Base-by-base conservation (phyloP, 1,140 invertebrate genomes). In the Temnothorax longispinosus region DNA sequence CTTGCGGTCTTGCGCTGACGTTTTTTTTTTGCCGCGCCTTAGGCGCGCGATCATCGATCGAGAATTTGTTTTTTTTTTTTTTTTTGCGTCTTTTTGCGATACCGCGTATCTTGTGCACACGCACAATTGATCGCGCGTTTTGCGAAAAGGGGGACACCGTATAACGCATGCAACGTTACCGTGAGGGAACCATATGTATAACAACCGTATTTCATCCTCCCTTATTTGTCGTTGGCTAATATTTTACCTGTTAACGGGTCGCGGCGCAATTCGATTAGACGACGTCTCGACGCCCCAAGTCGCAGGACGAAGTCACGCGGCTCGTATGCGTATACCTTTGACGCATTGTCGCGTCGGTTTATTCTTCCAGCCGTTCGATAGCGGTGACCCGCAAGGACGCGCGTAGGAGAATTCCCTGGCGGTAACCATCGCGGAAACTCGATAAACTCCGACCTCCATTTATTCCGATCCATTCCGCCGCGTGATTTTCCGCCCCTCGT, bases 401-500 rank as follows among this genome's bases (percentile, higher is more conserved):
- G 15, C 15, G 47, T 7, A 8, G 85, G 41, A 50, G 35, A 54
- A 54, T 47, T 13, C n/a, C n/a, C 27, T 38, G 44, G 65, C 58
- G 56, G 32, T 71, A 44, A 44, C 64, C 64, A 58, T 74, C 67
- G 54, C 54, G 41, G 74, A 52, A 52, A 65, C 60, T 75, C 76
- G 74, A 86, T 88, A 85, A 88, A 69, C 41, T 54, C 54, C 54
- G 54, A 8, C 44, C 81, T 32, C 58, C 21, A 44, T 35, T 47
- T 50, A 35, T 56, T 67, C 18, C 52, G 50, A 56, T 52, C 60
- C 35, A 65, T 77, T 65, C 44, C 62, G 18, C 58, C 78, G 58
- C 87, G 87, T 84, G 89, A 89, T 86, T 88, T 67, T 27, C 27
- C 27, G 27, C 58, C 56, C 7, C 44, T 52, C 58, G 35, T 67